Percentiles rank a stretch among this genome's conserved stretches.
These are phyloP conservation scores for Acheta domesticus DNA, from an alignment of 2,888 invertebrate genomes.

Conservation along the genomic window DNA sequence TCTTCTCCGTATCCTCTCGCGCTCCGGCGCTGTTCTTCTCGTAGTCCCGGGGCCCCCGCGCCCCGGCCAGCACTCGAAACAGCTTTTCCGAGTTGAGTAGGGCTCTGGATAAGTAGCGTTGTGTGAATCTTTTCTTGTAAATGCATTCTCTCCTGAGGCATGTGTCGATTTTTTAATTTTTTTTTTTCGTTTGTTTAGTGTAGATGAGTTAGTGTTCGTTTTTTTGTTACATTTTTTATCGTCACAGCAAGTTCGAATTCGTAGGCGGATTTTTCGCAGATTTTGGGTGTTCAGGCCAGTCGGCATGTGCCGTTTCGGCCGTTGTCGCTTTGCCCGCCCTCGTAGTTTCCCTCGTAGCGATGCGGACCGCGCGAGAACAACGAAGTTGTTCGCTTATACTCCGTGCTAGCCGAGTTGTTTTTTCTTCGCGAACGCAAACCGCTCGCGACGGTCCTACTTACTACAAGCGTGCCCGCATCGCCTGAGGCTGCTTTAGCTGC, in stretches of 20 bases:
- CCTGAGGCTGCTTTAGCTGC: neutral
- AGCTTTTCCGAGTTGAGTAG: neutral
- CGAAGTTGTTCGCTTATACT: too few species aligned
- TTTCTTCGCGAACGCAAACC: too few species aligned
- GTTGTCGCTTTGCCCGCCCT: neutral
- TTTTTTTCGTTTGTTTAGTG: neutral
- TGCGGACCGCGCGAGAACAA: too few species aligned
- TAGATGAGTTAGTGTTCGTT: neutral
- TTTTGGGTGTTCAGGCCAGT: neutral
- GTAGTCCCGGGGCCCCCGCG: too few species aligned
- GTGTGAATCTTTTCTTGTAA: neutral
- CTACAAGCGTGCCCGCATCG: too few species aligned
- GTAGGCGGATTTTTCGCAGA: slow-evolving; percentile 5
- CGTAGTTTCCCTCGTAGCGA: neutral
- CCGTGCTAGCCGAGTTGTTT: too few species aligned
- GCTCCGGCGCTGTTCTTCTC: too few species aligned
- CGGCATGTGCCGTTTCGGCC: neutral
- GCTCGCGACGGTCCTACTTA: too few species aligned
- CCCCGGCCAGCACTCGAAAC: neutral
- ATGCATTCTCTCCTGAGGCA: too few species aligned
- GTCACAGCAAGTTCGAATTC: neutral
- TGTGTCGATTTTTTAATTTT: too few species aligned
- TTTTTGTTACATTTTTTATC: too few species aligned
- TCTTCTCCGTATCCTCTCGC: too few species aligned
- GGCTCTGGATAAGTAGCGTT: neutral